phyloP scores from a whole-genome alignment of 2,797 vertebrate genomes.

The Adrianichthys oophorus region DNA sequence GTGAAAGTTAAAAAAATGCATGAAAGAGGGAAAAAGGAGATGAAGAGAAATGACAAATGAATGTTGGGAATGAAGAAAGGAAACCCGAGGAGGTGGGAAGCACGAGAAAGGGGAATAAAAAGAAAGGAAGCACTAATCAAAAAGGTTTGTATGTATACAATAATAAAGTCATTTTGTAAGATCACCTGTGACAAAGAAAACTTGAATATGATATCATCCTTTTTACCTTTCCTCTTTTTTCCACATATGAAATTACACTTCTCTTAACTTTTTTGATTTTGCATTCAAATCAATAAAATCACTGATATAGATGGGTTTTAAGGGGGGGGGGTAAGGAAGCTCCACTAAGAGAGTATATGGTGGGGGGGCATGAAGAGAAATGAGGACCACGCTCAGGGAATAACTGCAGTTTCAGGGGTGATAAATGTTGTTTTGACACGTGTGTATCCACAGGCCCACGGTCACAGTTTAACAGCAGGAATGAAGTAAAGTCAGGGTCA shows the following conservation, averaged over 20 bases:
- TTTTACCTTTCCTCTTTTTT: too few relatives aligned
- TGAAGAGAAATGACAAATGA: not conserved
- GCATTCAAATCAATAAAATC: too few relatives aligned
- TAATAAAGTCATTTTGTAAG: not conserved
- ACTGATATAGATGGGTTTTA: not conserved
- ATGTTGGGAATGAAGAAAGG: not conserved
- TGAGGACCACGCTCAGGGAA: conserved; percentile 24
- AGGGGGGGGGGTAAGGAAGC: not conserved
- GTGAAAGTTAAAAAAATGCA: not conserved
- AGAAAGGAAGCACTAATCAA: not conserved
- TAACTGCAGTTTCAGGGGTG: conserved; percentile 41
- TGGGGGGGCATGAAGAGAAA: conserved; percentile 32
- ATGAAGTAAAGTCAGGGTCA: conserved; percentile 41
- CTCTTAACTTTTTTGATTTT: too few relatives aligned
- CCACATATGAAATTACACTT: too few relatives aligned
- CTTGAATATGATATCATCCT: too few relatives aligned
- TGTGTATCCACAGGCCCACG: conserved; percentile 54
- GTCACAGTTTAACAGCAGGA: conserved; percentile 54
- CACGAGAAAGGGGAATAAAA: not conserved
- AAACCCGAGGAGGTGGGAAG: not conserved
- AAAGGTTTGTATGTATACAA: not conserved
- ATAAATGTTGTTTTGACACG: conserved; percentile 72
- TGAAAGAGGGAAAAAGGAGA: not conserved
- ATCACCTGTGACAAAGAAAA: too few relatives aligned
- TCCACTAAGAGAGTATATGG: conserved; percentile 6